Percentiles rank a stretch among this genome's conserved stretches.
Conservation (phyloP, 2,113 vertebrate genomes). For the Tonatia bakeri region DNA sequence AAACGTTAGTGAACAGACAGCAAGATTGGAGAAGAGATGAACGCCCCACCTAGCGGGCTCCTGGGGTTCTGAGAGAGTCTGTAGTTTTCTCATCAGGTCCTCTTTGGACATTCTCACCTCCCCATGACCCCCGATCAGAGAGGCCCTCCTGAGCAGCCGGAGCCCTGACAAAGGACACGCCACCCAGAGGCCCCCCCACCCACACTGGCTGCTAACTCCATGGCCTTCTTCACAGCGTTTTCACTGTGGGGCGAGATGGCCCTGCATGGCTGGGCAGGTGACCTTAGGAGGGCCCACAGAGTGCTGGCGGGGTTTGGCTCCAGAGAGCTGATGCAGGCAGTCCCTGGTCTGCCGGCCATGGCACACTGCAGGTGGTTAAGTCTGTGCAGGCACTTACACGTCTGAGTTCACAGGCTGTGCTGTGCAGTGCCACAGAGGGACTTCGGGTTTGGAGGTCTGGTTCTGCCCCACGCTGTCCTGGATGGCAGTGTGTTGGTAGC, state of each 20-base stretch:
- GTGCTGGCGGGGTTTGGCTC: neutral
- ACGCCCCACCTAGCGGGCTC: accelerated
- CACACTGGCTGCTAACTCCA: neutral
- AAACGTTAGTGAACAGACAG: neutral
- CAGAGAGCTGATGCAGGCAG: neutral
- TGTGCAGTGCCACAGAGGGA: neutral
- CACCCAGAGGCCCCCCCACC: accelerated
- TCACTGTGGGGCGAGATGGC: neutral
- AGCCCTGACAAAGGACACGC: neutral
- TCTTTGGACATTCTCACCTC: neutral
- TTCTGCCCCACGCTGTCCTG: neutral
- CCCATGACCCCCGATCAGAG: neutral
- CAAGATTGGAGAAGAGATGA: neutral
- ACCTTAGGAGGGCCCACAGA: neutral
- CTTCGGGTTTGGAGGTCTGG: neutral
- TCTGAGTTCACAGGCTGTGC: neutral
- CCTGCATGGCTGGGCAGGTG: accelerated
- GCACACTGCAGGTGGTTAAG: accelerated
- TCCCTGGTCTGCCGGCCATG: neutral
- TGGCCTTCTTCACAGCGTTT: neutral
- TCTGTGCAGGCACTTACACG: accelerated
- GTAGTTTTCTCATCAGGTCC: neutral
- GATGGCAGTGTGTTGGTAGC: neutral
- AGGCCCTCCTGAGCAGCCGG: neutral
- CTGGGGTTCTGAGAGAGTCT: neutral